Conservation (phyloP, 2,888 invertebrate genomes). For the Limnephilus marmoratus region DNA sequence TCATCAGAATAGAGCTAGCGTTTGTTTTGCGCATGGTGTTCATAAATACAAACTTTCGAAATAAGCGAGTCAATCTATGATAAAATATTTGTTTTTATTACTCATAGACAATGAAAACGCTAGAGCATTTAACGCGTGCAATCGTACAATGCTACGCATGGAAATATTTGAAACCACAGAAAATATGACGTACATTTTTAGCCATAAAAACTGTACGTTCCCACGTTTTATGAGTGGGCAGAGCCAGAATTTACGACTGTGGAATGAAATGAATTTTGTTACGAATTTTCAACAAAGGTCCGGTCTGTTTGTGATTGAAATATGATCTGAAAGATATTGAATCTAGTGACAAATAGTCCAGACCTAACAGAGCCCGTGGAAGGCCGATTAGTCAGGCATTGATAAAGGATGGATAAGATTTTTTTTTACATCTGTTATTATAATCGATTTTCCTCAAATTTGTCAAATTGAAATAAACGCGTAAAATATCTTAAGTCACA, state of each 20-base stretch:
- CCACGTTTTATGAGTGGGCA: constrained; percentile 32
- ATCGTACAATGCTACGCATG: not conserved
- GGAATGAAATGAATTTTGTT: constrained; percentile 53
- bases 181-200: not conserved
- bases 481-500: no score
- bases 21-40: no score
- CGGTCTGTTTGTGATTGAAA: constrained; percentile 53
- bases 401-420: not conserved
- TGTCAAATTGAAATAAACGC: no score
- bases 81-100: no score
- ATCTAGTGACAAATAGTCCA: constrained; percentile 52
- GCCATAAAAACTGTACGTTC: not conserved
- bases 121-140: not conserved
- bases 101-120: not conserved
- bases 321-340: constrained; percentile 51
- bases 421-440: no score
- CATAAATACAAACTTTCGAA: no score
- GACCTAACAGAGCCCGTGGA: constrained; percentile 31
- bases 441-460: no score
- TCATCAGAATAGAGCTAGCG: no score
- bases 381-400: constrained; percentile 4
- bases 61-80: no score
- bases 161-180: not conserved
- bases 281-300: constrained; percentile 46
- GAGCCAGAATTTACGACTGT: constrained; percentile 45